These are phyloP conservation scores for Epiblema foenella DNA, from an alignment of 2,888 invertebrate genomes.

Conservation along the genomic window DNA sequence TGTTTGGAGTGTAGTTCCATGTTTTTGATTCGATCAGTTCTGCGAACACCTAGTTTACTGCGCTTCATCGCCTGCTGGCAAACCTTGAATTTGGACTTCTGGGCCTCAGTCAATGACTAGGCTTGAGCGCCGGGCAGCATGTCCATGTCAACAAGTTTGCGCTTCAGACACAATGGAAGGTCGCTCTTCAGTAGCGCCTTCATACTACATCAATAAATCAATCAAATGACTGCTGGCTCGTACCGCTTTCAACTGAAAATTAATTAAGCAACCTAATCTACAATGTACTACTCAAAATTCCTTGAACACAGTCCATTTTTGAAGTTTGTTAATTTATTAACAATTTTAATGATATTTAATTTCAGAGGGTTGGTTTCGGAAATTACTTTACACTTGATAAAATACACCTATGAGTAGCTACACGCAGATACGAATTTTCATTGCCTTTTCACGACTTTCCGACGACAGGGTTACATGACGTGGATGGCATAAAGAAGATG, in stretches of 20 bases:
- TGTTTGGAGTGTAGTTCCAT: too few relatives aligned
- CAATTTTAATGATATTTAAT: too few relatives aligned
- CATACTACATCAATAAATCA: background rate
- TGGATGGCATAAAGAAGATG: conserved; percentile 28
- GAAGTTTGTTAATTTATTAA: conserved; percentile 52
- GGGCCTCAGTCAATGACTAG: too few relatives aligned
- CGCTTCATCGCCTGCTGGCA: too few relatives aligned
- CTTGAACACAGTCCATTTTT: background rate
- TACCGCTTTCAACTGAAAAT: background rate
- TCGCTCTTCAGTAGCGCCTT: too few relatives aligned
- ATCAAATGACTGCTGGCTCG: background rate
- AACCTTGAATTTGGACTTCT: too few relatives aligned
- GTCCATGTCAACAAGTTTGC: too few relatives aligned
- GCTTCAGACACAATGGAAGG: too few relatives aligned
- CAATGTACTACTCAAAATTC: background rate
- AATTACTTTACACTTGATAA: conserved; percentile 66
- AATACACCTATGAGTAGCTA: conserved; percentile 51
- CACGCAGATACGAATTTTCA: conserved; percentile 51
- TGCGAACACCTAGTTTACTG: too few relatives aligned
- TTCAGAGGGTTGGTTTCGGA: conserved; percentile 56
- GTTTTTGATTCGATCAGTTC: too few relatives aligned
- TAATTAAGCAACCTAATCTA: background rate
- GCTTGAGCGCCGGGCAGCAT: too few relatives aligned
- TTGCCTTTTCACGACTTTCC: conserved; percentile 51
- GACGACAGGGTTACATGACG: conserved; percentile 34